Evolutionary conservation across 2,888 invertebrate species (phyloP).

Genomic region (Venusia cambrica): DNA sequence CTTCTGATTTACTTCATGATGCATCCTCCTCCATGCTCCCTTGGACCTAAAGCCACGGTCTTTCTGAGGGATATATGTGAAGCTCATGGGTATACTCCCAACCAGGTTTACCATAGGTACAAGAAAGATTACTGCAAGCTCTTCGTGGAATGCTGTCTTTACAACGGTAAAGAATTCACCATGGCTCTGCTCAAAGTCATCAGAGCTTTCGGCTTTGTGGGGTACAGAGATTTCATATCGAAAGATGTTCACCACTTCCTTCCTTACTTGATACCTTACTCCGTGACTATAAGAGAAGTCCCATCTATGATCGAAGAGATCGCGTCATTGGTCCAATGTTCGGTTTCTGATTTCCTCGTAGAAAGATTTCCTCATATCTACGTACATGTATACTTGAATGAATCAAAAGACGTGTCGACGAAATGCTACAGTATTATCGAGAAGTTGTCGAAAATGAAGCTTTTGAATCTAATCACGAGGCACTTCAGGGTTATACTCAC

Average conservation of each 20-base stretch:
- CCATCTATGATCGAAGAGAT: slow-evolving; percentile 84
- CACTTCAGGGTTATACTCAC: slow-evolving; percentile 85
- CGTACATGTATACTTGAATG: slow-evolving; percentile 84
- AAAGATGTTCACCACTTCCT: slow-evolving; percentile 86
- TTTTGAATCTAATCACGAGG: slow-evolving; percentile 81
- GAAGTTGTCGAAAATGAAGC: slow-evolving; percentile 77
- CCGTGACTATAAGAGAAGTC: slow-evolving; percentile 78
- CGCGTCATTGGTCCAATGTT: slow-evolving; percentile 79
- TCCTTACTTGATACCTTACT: slow-evolving; percentile 82
- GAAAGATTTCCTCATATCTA: slow-evolving; percentile 87
- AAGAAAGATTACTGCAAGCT: slow-evolving; percentile 83
- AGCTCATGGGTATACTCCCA: slow-evolving; percentile 74
- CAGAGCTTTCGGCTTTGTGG: slow-evolving; percentile 85
- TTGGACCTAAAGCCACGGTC: slow-evolving; percentile 79
- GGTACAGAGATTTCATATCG: slow-evolving; percentile 84
- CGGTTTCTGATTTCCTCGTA: slow-evolving; percentile 82
- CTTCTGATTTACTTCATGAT: slow-evolving; percentile 83
- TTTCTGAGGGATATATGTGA: slow-evolving; percentile 81
- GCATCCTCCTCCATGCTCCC: slow-evolving; percentile 79
- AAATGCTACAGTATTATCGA: slow-evolving; percentile 84
- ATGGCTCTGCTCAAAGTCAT: slow-evolving; percentile 83
- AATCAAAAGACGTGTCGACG: slow-evolving; percentile 78
- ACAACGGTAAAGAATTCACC: slow-evolving; percentile 79
- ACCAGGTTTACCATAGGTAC: slow-evolving; percentile 82
- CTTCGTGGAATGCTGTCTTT: slow-evolving; percentile 81